Conservation (phyloP, 2,113 vertebrate genomes). For the Symphodus melops region DNA sequence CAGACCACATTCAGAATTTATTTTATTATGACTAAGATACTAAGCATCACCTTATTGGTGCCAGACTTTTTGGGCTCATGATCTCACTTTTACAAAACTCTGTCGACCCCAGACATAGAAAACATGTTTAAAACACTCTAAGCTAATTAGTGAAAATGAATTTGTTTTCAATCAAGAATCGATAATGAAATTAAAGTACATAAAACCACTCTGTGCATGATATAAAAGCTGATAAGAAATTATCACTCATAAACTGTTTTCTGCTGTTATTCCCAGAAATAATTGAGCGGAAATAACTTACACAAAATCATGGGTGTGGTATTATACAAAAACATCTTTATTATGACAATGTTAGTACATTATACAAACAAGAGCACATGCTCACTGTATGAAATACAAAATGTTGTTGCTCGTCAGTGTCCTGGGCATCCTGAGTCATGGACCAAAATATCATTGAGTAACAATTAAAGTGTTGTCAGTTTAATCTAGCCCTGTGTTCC, state of each 20-base stretch:
- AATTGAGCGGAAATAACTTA: not conserved
- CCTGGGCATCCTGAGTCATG: conserved; percentile 33
- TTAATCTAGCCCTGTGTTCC: conserved; percentile 44
- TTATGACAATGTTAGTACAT: conserved; percentile 78
- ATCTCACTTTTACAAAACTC: too few species aligned
- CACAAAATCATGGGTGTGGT: conserved; percentile 28
- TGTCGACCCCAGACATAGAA: too few species aligned
- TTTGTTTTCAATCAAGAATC: too few species aligned
- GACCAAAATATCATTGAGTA: conserved; percentile 32
- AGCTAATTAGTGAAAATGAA: too few species aligned
- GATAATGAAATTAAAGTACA: too few species aligned
- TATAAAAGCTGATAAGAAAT: too few species aligned
- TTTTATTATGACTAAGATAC: too few species aligned
- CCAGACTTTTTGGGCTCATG: too few species aligned
- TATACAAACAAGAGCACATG: conserved; percentile 69
- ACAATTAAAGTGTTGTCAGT: conserved; percentile 54
- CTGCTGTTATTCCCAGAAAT: not conserved
- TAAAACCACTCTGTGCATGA: too few species aligned
- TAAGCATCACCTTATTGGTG: too few species aligned
- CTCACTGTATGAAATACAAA: conserved; percentile 65
- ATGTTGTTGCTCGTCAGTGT: conserved; percentile 40
- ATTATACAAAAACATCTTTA: conserved; percentile 80
- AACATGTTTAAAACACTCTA: too few species aligned
- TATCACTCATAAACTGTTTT: not conserved
- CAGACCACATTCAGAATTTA: too few species aligned